Base-by-base conservation (phyloP, 2,797 vertebrate species). In the Heteromormyrus szaboi region DNA sequence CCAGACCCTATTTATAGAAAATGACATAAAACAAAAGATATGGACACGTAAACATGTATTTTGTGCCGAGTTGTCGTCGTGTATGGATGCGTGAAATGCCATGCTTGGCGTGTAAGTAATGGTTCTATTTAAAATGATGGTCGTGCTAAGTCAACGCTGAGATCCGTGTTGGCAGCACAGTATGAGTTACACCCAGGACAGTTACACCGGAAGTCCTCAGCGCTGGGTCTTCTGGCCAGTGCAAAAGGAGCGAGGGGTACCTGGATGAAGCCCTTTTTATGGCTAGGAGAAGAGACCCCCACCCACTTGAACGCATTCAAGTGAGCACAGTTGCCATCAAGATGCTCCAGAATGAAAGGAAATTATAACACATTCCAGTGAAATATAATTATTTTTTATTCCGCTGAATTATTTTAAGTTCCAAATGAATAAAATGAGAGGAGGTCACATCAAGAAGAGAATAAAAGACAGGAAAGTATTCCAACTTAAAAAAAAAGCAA, bases 1-100 rank as follows among this genome's bases (percentile, higher is more conserved):
- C 92, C 93, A 93, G 91, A 91, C 92, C 92, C 93, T 93, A 94
- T 94, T 95, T 95, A 92, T 93, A 91, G 95, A 95, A 92, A 94
- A 94, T 91, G 92, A 90, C 76, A 88, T 93, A 92, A 94, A 94
- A 92, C 87, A 90, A 90, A 92, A 91, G 17, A 84, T 33, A 44
- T 68, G 56, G 22, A 53, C 51, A 59, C 11, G 44, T 29, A 51
- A 50, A 88, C 44, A 85, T 37, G 19, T 87, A 65, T 68, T 9
- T 65, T 86, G 17, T 46, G 25, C 19, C 17, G 50, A 65, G 22
- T 37, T 62, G 53, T 19, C 7, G 1, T 86, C 19, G 6, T 14
- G 33, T 41, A 51, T 19, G 59, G 51, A 88, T 88, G 86, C 25
- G 85, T 72, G 19, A 65, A 65, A 48, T 68, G 12, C 22, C 22